Evolutionary conservation across 2,113 vertebrate species (phyloP).

Genomic region (Pongo abelii): DNA sequence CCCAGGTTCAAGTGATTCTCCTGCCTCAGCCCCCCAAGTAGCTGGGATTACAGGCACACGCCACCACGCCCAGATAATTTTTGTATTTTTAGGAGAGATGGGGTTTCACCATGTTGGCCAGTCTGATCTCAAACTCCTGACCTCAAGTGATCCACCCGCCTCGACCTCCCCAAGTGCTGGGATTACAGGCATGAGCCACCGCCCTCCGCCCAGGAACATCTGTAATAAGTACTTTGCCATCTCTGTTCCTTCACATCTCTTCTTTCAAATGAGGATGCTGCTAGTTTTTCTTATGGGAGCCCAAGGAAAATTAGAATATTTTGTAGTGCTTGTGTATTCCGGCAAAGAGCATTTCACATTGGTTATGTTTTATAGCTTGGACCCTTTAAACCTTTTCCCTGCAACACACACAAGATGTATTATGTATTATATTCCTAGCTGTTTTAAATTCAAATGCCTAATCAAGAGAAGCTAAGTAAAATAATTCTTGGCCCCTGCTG

Average conservation of each 20-base stretch:
- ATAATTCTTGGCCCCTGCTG: neutral
- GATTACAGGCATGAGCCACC: no score
- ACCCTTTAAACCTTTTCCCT: neutral
- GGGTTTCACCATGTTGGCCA: no score
- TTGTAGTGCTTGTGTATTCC: neutral
- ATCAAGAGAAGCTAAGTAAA: neutral
- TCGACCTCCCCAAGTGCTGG: no score
- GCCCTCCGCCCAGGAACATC: neutral
- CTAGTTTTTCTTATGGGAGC: neutral
- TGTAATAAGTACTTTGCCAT: neutral
- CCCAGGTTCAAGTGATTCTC: no score
- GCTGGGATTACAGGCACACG: no score
- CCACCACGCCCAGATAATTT: no score
- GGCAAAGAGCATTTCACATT: neutral
- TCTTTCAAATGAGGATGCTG: neutral
- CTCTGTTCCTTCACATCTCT: neutral
- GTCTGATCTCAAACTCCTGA: no score
- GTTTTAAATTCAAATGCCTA: conserved; percentile 29
- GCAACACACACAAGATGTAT: neutral
- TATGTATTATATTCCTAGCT: neutral
- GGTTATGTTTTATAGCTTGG: neutral
- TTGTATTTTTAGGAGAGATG: no score
- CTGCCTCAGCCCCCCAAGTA: no score
- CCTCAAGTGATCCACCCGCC: no score
- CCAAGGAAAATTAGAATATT: neutral